Percentiles rank a stretch among this genome's conserved stretches.
These are phyloP conservation scores for Bruchidius siliquastri DNA, from an alignment of 2,888 invertebrate genomes.

Conservation along the genomic window DNA sequence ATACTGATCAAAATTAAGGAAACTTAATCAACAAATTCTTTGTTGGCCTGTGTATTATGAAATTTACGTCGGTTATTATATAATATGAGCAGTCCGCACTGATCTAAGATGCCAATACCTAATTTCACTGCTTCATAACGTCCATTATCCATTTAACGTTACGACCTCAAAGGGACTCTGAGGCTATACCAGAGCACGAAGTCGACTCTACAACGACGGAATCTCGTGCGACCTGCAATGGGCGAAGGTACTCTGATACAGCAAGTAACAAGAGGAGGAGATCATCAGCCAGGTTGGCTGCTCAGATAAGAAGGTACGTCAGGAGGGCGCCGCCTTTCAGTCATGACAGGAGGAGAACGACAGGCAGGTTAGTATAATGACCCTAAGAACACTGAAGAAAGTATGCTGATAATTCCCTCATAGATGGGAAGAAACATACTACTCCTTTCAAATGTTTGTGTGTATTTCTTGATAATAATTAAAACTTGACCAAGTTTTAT, in stretches of 20 bases:
- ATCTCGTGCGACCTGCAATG: constrained; percentile 36
- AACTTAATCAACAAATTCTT: too few species aligned
- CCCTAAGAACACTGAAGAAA: too few species aligned
- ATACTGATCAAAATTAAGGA: too few species aligned
- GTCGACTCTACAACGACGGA: constrained; percentile 36
- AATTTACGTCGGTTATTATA: too few species aligned
- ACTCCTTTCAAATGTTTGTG: too few species aligned
- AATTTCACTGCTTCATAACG: background rate
- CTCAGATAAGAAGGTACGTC: constrained; percentile 45
- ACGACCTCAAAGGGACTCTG: constrained; percentile 37
- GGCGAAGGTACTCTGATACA: constrained; percentile 40
- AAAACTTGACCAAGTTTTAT: too few species aligned
- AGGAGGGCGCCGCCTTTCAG: constrained; percentile 54
- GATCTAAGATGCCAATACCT: background rate
- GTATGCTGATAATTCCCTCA: too few species aligned
- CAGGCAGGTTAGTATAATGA: constrained; percentile 54
- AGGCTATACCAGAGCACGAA: constrained; percentile 47
- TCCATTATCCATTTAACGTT: background rate
- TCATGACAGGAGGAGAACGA: constrained; percentile 55
- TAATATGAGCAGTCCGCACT: too few species aligned
- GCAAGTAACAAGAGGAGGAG: constrained; percentile 36
- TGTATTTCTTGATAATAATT: too few species aligned
- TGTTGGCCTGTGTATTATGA: too few species aligned
- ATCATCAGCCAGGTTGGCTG: constrained; percentile 37
- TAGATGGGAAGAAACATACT: too few species aligned